These are phyloP conservation scores for Melitaea athalia DNA, from an alignment of 2,888 invertebrate genomes.

Conservation along the genomic window DNA sequence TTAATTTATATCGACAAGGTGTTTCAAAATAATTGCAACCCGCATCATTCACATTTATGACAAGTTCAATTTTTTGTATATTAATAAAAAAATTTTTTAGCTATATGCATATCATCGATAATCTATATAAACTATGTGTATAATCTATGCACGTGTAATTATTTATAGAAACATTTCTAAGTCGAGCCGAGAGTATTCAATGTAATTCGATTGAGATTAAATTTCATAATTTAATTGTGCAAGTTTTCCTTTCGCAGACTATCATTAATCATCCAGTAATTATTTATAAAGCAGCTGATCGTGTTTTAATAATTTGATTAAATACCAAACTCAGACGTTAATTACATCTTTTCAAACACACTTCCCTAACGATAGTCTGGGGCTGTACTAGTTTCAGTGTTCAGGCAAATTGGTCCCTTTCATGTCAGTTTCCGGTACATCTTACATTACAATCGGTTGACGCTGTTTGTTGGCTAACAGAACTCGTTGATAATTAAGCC, in stretches of 20 bases:
- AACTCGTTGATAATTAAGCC: conserved; percentile 45
- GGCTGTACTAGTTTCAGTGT: conserved; percentile 31
- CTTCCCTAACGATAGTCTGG: conserved; percentile 19
- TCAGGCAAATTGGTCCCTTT: conserved; percentile 74
- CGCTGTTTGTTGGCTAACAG: conserved; percentile 42
- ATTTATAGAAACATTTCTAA: neutral
- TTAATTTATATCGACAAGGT: too few relatives aligned
- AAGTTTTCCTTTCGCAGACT: neutral
- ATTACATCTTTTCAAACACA: conserved; percentile 15
- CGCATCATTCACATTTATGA: too few relatives aligned
- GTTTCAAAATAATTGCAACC: too few relatives aligned
- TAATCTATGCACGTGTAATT: too few relatives aligned
- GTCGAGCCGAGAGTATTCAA: neutral
- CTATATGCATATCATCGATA: too few relatives aligned
- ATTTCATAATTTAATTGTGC: conserved; percentile 1
- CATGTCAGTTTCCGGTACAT: conserved; percentile 62
- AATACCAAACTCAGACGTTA: neutral
- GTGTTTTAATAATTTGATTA: neutral
- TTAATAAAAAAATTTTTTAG: too few relatives aligned
- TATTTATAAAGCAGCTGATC: conserved; percentile 1
- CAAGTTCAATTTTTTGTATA: too few relatives aligned
- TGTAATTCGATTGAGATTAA: neutral
- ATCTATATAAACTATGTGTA: too few relatives aligned
- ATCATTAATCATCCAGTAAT: neutral
- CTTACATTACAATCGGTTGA: conserved; percentile 50